Percentiles rank a stretch among this genome's conserved stretches.
phyloP scores from a whole-genome alignment of 2,888 invertebrate genomes.

The Sericinus montela region DNA sequence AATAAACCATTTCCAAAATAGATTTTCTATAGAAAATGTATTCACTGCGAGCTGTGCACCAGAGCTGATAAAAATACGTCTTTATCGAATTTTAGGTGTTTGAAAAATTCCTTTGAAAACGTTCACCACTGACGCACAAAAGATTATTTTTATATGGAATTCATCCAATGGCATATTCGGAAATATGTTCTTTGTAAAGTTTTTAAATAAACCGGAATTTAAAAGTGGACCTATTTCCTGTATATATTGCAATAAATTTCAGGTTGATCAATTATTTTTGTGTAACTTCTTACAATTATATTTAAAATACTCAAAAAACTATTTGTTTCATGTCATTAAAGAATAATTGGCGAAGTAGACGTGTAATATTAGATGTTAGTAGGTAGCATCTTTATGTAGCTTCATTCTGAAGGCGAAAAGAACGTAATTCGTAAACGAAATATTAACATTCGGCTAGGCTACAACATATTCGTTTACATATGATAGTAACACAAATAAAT shows the following conservation, averaged over 20 bases:
- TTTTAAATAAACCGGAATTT: no score
- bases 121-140: conserved; percentile 3
- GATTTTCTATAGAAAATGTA: conserved; percentile 7
- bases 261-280: not conserved
- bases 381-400: no score
- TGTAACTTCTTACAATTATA: not conserved
- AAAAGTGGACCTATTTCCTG: no score
- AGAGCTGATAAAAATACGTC: conserved; percentile 47
- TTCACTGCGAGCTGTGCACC: conserved; percentile 31
- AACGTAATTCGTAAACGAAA: no score
- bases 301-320: not conserved
- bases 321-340: not conserved
- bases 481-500: no score
- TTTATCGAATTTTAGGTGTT: conserved; percentile 22
- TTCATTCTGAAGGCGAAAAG: no score
- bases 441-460: no score
- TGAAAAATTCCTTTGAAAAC: conserved; percentile 16
- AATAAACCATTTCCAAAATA: not conserved
- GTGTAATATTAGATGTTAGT: not conserved
- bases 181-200: conserved; percentile 14
- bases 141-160: conserved; percentile 9
- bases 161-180: conserved; percentile 18
- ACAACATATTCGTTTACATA: no score
- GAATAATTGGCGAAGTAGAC: not conserved
- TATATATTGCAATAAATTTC: no score